Conservation (phyloP, 1,140 invertebrate species). For the Drosophila pseudoobscura region DNA sequence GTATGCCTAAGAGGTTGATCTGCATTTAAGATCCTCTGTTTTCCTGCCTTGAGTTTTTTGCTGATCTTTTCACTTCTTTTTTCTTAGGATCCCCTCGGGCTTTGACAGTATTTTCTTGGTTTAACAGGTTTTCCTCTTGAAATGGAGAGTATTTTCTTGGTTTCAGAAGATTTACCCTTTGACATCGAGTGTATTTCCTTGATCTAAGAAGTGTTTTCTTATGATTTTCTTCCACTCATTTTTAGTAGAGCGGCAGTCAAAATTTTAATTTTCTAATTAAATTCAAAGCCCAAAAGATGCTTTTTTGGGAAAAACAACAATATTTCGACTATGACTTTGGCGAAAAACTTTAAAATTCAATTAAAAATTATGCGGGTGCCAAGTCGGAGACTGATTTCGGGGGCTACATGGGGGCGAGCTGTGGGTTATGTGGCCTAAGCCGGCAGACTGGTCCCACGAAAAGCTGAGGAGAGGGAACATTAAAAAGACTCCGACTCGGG, state of each 20-base stretch:
- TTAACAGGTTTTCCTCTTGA: no score
- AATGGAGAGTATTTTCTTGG: no score
- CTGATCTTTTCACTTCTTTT: no score
- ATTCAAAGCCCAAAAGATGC: constrained; percentile 54
- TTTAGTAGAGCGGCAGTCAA: constrained; percentile 68
- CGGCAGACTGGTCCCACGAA: constrained; percentile 35
- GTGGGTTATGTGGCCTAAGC: constrained; percentile 30
- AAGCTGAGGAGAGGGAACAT: constrained; percentile 40
- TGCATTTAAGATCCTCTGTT: no score
- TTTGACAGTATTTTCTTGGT: no score
- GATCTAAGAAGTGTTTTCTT: no score
- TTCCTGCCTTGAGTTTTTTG: no score
- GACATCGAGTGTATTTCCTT: no score
- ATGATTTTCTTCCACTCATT: not conserved
- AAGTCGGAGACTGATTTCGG: constrained; percentile 23
- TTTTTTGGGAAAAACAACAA: constrained; percentile 76
- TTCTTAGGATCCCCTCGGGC: no score
- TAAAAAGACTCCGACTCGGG: constrained; percentile 28
- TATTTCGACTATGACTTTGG: constrained; percentile 66
- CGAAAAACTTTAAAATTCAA: constrained; percentile 79
- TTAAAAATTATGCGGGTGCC: constrained; percentile 75
- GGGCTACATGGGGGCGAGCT: not conserved
- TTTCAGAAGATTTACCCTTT: no score
- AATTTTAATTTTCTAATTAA: constrained; percentile 77
- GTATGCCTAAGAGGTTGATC: no score